Conservation (phyloP, 2,888 invertebrate species). For the Chaetogeoica ovagalla region DNA sequence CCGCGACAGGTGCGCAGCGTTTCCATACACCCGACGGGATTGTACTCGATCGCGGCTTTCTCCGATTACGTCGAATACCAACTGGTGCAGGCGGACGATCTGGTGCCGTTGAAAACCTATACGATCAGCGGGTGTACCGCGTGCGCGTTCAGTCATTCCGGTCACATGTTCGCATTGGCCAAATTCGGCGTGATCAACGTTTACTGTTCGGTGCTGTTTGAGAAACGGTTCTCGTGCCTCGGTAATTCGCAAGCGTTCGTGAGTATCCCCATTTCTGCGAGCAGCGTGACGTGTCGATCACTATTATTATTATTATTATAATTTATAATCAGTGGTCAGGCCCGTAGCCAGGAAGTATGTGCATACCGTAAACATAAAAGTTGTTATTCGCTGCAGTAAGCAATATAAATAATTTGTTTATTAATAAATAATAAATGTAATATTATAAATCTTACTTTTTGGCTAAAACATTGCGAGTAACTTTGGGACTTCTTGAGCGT, state of each 20-base stretch:
- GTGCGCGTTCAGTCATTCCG: conserved; percentile 80
- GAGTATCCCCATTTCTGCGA: not conserved
- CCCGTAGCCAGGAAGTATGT: too few relatives aligned
- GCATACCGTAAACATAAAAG: too few relatives aligned
- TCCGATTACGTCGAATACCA: conserved; percentile 86
- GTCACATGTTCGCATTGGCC: conserved; percentile 76
- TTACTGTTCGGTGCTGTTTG: conserved; percentile 1
- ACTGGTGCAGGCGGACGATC: conserved; percentile 84
- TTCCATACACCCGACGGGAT: conserved; percentile 70
- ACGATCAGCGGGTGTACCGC: conserved; percentile 75
- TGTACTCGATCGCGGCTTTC: conserved; percentile 86
- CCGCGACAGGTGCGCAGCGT: conserved; percentile 79
- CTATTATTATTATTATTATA: too few relatives aligned
- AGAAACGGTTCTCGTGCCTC: not conserved
- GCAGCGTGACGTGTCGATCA: too few relatives aligned
- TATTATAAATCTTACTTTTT: too few relatives aligned
- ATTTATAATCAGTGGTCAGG: too few relatives aligned
- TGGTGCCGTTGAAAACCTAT: conserved; percentile 71
- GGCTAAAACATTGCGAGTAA: too few relatives aligned
- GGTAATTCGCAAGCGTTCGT: not conserved
- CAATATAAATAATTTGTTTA: too few relatives aligned
- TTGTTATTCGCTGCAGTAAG: too few relatives aligned
- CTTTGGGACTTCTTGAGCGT: too few relatives aligned
- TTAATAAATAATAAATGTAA: too few relatives aligned
- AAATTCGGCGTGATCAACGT: conserved; percentile 7